Evolutionary conservation across 2,113 vertebrate species (phyloP).

Genomic region (Pelusios castaneus): DNA sequence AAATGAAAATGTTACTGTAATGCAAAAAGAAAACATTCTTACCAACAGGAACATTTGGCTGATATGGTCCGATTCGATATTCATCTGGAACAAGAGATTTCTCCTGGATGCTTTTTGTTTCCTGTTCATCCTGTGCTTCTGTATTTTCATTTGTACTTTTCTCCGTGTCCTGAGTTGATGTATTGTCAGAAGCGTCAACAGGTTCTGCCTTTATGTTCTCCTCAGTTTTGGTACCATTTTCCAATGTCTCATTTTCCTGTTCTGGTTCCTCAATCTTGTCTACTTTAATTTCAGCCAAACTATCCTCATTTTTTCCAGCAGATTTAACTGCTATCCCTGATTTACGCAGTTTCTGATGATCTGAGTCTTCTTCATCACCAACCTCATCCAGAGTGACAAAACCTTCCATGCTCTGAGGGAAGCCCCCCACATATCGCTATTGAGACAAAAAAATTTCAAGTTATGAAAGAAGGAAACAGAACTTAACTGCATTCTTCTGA

Average conservation of each 20-base stretch:
- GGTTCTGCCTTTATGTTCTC: slow-evolving; percentile 66
- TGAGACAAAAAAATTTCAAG: slow-evolving; percentile 40
- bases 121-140: slow-evolving; percentile 67
- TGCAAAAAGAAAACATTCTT: slow-evolving; percentile 68
- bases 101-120: slow-evolving; percentile 68
- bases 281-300: slow-evolving; percentile 78
- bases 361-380: slow-evolving; percentile 87
- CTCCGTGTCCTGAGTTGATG: slow-evolving; percentile 46
- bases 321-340: slow-evolving; percentile 60
- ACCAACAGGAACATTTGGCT: slow-evolving; percentile 90
- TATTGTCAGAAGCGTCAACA: slow-evolving; percentile 56
- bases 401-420: slow-evolving; percentile 91
- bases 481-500: neutral
- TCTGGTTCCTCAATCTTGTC: slow-evolving; percentile 80
- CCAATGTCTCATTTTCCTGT: slow-evolving; percentile 77
- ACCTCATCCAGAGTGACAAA: slow-evolving; percentile 95
- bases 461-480: neutral
- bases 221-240: slow-evolving; percentile 79
- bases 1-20: neutral
- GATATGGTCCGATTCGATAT: slow-evolving; percentile 84
- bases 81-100: slow-evolving; percentile 76
- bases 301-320: slow-evolving; percentile 71
- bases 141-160: slow-evolving; percentile 68
- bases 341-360: slow-evolving; percentile 76
- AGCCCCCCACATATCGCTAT: slow-evolving; percentile 78